Evolutionary conservation across 2,888 invertebrate genomes (phyloP).

Genomic region (Uloborus plumipes): DNA sequence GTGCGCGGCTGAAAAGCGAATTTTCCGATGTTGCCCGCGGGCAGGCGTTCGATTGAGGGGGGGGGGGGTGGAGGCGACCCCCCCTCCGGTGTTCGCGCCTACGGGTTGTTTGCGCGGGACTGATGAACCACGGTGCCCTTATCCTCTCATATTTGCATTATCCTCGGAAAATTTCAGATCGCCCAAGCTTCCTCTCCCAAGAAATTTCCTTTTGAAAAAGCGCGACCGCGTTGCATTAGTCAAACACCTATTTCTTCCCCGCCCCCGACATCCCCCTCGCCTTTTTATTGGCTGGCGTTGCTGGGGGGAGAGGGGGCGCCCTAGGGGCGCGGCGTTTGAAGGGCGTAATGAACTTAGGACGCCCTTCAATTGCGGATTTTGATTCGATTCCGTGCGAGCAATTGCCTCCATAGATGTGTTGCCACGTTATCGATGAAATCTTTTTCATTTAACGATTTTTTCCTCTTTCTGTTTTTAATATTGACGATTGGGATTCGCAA

Average conservation of each 20-base stretch:
- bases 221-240: conserved; percentile 21
- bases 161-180: conserved; percentile 23
- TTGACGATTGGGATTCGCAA: too few species aligned
- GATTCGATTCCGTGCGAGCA: conserved; percentile 49
- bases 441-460: too few species aligned
- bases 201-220: conserved; percentile 14
- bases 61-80: not conserved
- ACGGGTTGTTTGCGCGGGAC: conserved; percentile 41
- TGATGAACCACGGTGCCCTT: conserved; percentile 39
- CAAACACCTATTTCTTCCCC: conserved; percentile 14
- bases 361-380: conserved; percentile 46
- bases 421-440: too few species aligned
- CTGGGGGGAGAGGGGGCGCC: not conserved
- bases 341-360: conserved; percentile 55
- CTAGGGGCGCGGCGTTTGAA: conserved; percentile 31
- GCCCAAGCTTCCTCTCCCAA: conserved; percentile 4
- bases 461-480: too few species aligned
- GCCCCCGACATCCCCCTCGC: conserved; percentile 1
- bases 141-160: conserved; percentile 52
- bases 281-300: conserved; percentile 8
- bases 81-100: conserved; percentile 6
- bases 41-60: conserved; percentile 12
- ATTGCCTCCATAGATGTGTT: conserved; percentile 13
- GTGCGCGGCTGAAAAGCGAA: conserved; percentile 21
- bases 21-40: conserved; percentile 22